Evolutionary conservation across 2,113 vertebrate genomes (phyloP).

Genomic region (cattle (Bos taurus)): DNA sequence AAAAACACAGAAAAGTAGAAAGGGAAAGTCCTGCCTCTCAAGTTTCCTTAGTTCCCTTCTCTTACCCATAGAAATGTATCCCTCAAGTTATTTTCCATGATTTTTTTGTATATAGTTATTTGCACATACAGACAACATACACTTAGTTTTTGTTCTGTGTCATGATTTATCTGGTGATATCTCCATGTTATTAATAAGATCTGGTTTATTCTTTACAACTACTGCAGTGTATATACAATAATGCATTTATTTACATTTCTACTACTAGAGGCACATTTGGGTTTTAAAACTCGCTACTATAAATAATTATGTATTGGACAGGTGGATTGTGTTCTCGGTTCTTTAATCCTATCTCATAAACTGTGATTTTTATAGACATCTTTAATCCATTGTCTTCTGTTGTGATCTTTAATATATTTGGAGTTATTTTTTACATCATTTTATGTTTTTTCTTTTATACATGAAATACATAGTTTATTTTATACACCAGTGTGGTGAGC

Average conservation of each 20-base stretch:
- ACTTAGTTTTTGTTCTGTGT: neutral
- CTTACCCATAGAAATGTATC: neutral
- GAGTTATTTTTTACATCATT: neutral
- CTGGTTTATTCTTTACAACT: neutral
- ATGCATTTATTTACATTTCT: neutral
- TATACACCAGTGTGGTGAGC: neutral
- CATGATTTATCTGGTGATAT: neutral
- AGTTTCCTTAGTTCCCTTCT: neutral
- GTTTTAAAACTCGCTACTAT: neutral
- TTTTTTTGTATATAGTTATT: neutral
- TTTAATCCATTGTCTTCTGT: neutral
- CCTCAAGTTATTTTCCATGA: neutral
- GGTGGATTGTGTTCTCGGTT: neutral
- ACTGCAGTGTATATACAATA: neutral
- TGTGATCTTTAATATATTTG: neutral
- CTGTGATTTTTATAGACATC: neutral
- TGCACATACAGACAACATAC: neutral
- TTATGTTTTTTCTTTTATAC: neutral
- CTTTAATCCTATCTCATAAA: neutral
- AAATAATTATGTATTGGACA: neutral
- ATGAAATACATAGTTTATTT: neutral
- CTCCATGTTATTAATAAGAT: neutral
- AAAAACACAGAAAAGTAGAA: neutral
- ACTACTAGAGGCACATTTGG: neutral
- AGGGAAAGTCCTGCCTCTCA: rapidly evolving